Base-by-base conservation (phyloP, 2,888 invertebrate species). In the Trachelus iudaicus region DNA sequence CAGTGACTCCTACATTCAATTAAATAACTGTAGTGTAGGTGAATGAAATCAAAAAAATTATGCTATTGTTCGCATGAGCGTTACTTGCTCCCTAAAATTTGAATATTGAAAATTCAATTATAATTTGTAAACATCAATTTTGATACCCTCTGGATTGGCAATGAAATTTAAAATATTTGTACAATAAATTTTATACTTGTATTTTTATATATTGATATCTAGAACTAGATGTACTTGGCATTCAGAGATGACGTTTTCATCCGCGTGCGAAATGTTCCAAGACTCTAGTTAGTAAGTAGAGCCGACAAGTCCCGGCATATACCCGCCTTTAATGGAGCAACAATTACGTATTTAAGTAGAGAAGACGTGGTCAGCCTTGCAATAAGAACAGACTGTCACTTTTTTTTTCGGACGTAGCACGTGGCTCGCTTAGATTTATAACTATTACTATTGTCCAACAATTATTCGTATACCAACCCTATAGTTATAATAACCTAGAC, bases 261-360 rank as follows among this genome's bases (percentile, higher is more conserved):
- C 56, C 23, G 56, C 56, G 56, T 56, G 23, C 56, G 56, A 56
- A 56, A 56, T 23, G 56, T 23, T 23, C 23, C 23, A 56, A 56
- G 56, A 56, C 56, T 56, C 56, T 56, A 56, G 15, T 56, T 56
- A 56, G 56, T 56, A 56, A 56, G 56, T 56, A 56, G 56, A 56
- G 56, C 23, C 56, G 56, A 56, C 56, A 56, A 56, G 56, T 56
- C 34, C 23, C 73, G 34, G 71, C 56, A 56, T 56, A 56, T 56
- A 9, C 56, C 23, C 71, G 73, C 73, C 73, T 79, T 76, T 69
- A 76, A 74, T 76, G 34, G 13, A 73, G 69, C 33, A 69, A 79
- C 76, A 79, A 79, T 77, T 73, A 69, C 79, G 76, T 56, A 56
- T 76, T 79, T 74, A 79, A 76, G 76, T 73, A 73, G 33, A 37